Evolutionary conservation across 2,888 invertebrate species (phyloP).

Genomic region (Gonocerus acuteangulatus): DNA sequence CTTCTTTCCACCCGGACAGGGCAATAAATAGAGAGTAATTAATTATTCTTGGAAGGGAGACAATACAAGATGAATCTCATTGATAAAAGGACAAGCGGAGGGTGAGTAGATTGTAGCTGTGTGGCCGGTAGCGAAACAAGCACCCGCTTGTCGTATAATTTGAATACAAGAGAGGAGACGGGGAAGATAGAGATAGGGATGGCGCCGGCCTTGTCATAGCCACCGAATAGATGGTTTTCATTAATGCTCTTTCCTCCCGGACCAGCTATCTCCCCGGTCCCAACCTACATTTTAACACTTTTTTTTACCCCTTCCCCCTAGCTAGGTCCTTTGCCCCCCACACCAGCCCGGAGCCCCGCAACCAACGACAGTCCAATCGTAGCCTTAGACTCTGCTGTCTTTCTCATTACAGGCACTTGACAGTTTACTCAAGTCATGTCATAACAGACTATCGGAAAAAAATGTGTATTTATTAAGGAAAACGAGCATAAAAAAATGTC

Average conservation of each 20-base stretch:
- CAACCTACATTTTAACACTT: neutral
- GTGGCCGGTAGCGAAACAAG: neutral
- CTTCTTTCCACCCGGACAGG: neutral
- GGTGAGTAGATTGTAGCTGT: neutral
- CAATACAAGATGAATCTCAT: neutral
- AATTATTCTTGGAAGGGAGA: neutral
- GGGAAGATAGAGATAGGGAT: conserved; percentile 26
- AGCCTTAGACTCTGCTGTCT: no score
- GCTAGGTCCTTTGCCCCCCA: no score
- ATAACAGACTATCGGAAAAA: no score
- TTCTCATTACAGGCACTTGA: no score
- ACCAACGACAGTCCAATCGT: neutral
- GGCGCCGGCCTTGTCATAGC: conserved; percentile 33
- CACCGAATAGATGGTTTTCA: conserved; percentile 33
- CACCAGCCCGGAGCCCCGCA: conserved; percentile 16
- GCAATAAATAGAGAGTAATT: neutral
- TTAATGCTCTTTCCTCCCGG: conserved; percentile 10
- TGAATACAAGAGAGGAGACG: neutral
- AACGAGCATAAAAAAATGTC: no score
- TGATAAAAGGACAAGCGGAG: neutral
- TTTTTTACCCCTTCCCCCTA: neutral
- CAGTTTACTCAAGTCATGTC: no score
- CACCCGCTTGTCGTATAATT: neutral
- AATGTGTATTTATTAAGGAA: no score
- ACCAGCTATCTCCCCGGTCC: no score